Evolutionary conservation across 2,888 invertebrate species (phyloP).

Genomic region (Punctoribates punctum): DNA sequence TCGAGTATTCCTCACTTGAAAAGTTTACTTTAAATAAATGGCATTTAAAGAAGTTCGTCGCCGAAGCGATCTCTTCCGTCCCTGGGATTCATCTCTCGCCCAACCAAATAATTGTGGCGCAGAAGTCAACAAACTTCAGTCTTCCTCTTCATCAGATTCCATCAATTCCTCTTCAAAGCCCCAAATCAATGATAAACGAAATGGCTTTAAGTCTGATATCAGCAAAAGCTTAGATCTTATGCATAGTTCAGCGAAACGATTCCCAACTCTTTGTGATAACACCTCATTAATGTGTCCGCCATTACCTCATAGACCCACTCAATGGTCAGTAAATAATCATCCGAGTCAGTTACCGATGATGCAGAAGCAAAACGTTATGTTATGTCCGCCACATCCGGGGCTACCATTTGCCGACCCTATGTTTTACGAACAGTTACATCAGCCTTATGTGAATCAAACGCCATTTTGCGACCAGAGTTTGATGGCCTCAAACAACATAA

Average conservation of each 20-base stretch:
- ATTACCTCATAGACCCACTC: background rate
- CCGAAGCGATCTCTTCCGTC: conserved; percentile 45
- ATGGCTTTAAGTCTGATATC: background rate
- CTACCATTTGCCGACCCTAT: conserved; percentile 3
- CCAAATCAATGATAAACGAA: background rate
- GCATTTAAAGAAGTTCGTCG: conserved; percentile 47
- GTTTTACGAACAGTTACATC: conserved; percentile 17
- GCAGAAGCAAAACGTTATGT: background rate
- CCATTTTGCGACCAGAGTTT: background rate
- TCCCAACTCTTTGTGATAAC: background rate
- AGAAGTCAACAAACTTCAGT: background rate
- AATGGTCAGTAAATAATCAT: background rate
- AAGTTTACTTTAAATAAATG: conserved; percentile 32
- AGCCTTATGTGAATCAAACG: background rate
- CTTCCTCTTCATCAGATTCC: background rate
- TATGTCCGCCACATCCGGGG: conserved; percentile 6
- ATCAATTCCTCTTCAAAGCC: background rate
- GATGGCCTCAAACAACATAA: background rate
- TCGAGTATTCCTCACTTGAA: background rate
- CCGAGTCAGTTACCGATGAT: conserved; percentile 20
- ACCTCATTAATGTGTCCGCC: background rate
- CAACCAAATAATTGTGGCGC: background rate
- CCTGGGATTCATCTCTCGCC: conserved; percentile 44
- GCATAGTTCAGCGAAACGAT: background rate
- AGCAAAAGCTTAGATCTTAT: background rate